A percentile compares a stretch with the other conserved stretches of the same genome.
phyloP scores from a whole-genome alignment of 2,797 vertebrate genomes.

The Aulostomus chinensis region DNA sequence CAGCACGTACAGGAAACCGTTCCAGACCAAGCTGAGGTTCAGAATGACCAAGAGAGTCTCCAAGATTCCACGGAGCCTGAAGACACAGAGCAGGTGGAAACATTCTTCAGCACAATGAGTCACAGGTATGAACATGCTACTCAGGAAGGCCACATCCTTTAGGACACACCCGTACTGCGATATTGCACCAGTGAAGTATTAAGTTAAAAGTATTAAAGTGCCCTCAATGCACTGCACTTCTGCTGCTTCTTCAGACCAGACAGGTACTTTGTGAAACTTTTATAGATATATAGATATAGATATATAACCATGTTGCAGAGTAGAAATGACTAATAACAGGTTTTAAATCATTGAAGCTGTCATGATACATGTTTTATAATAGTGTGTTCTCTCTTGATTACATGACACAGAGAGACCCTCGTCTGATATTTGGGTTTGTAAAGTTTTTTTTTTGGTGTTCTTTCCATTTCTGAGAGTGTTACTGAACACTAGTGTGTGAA shows the following conservation, averaged over 20 bases:
- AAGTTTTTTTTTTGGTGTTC: constrained; percentile 51
- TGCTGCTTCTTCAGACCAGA: constrained; percentile 21
- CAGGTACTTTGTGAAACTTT: constrained; percentile 32
- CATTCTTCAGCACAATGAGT: constrained; percentile 98
- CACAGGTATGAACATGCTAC: constrained; percentile 87
- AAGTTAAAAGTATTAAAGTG: constrained; percentile 30
- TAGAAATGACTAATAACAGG: constrained; percentile 9
- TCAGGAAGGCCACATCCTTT: constrained; percentile 70
- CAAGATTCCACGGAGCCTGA: constrained; percentile 45
- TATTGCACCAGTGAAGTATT: constrained; percentile 48
- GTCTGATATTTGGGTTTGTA: constrained; percentile 72
- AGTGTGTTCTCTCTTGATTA: constrained; percentile 75
- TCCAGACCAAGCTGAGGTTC: constrained; percentile 36
- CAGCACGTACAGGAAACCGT: constrained; percentile 37
- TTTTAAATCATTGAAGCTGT: constrained; percentile 29
- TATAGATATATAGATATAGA: background rate
- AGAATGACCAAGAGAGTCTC: constrained; percentile 26
- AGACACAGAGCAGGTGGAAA: constrained; percentile 80
- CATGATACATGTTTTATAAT: constrained; percentile 63
- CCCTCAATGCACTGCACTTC: constrained; percentile 33
- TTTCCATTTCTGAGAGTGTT: constrained; percentile 40
- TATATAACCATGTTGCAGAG: constrained; percentile 33
- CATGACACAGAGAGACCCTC: constrained; percentile 69
- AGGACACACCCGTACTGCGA: constrained; percentile 25
- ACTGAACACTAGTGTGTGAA: constrained; percentile 33